phyloP scores from a whole-genome alignment of 2,113 vertebrate genomes.

The Brachirus orientalis region DNA sequence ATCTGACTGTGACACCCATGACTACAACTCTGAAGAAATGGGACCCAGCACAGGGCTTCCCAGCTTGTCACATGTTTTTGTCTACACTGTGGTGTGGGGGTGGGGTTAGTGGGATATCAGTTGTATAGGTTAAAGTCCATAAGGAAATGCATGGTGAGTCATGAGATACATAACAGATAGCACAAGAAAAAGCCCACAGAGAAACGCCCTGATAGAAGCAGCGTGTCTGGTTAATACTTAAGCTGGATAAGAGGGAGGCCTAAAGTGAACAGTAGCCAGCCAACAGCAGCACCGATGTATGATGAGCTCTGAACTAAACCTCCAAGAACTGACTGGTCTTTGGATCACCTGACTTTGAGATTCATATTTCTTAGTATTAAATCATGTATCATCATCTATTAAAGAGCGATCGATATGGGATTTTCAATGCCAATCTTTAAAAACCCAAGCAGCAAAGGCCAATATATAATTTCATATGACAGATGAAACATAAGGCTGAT shows the following conservation, averaged over 20 bases:
- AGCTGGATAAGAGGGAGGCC: conserved; percentile 2
- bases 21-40: background rate
- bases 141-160: conserved; percentile 1
- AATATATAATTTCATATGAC: no score
- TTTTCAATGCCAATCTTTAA: no score
- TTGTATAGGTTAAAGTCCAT: conserved; percentile 40
- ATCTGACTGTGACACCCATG: background rate
- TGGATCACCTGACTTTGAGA: no score
- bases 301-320: no score
- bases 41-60: background rate
- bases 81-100: background rate
- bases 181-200: conserved; percentile 5
- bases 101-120: background rate
- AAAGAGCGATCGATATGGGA: no score
- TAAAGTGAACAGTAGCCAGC: background rate
- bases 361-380: no score
- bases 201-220: conserved; percentile 19
- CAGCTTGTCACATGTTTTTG: conserved; percentile 21
- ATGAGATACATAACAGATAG: background rate
- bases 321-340: no score
- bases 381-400: no score
- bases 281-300: background rate
- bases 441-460: no score
- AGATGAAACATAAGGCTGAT: no score
- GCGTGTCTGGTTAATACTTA: conserved; percentile 40